Evolutionary conservation across 23 tunicate species (phyloP).

Genomic region (Phallusia fumigata): DNA sequence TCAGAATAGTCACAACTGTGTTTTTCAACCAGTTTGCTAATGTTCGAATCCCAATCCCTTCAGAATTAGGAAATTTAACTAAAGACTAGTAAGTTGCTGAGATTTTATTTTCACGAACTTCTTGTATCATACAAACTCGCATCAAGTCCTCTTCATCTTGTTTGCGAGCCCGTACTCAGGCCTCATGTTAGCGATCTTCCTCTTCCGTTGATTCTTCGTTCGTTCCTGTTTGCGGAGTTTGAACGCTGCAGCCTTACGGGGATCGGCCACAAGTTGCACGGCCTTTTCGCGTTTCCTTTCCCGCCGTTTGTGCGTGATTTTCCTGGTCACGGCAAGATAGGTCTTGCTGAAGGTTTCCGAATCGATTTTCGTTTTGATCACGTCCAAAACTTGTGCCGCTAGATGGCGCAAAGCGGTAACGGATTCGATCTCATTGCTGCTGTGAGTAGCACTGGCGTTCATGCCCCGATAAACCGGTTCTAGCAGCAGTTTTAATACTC

Average conservation of each 20-base stretch:
- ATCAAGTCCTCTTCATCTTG: background rate
- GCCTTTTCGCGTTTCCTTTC: constrained; percentile 55
- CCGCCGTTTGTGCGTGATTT: constrained; percentile 23
- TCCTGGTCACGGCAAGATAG: constrained; percentile 39
- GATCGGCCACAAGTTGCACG: constrained; percentile 52
- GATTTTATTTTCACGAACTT: too few species aligned
- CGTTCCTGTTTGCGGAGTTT: constrained; percentile 46
- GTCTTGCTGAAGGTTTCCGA: constrained; percentile 31
- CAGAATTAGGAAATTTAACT: too few species aligned
- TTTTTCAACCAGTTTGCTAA: too few species aligned
- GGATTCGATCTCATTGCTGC: constrained; percentile 16
- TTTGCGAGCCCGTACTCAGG: constrained; percentile 50
- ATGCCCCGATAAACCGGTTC: constrained; percentile 60
- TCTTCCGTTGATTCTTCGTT: constrained; percentile 45
- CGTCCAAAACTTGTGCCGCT: constrained; percentile 63
- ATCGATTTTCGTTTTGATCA: constrained; percentile 49
- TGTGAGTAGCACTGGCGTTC: constrained; percentile 25
- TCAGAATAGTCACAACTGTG: too few species aligned
- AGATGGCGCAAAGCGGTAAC: constrained; percentile 36
- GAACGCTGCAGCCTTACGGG: constrained; percentile 46
- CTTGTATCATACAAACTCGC: too few species aligned
- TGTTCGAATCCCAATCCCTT: too few species aligned
- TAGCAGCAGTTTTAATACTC: constrained; percentile 30
- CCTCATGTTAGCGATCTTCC: constrained; percentile 46
- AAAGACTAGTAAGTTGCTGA: too few species aligned